Evolutionary conservation across 2,888 invertebrate genomes (phyloP), one percentile per base, ranked within the genome.

Genomic region (Tipula confusa): DNA sequence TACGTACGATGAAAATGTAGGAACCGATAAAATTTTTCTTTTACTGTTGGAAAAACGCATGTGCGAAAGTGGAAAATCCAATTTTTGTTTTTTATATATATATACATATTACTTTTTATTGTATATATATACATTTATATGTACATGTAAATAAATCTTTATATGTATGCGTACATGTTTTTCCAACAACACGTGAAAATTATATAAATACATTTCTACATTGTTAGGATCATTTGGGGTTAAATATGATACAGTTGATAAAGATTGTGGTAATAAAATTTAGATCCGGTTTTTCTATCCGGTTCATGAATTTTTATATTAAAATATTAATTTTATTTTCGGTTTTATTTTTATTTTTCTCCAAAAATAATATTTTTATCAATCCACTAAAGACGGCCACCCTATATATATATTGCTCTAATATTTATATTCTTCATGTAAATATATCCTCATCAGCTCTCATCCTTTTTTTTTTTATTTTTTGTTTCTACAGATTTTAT

Each of bases 281-380:
- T 64, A 15, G 80, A 80, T 80, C 80, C 80, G 80, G 80, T 31
- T 29, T 29, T 80, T 80, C 6, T 80, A 80, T 80, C 80, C 80
- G 80, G 80, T 80, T 80, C 80, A 80, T 80, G 80, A 80, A 80
- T 80, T 80, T 80, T 80, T 80, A 29, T 80, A 80, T 80, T 29
- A 80, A 80, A 80, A 80, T 80, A 29, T 31, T 80, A 29, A 64
- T 64, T 24, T 64, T 64, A 64, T 64, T 64, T 64, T 64, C 24
- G 24, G 11, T 64, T 43, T 64, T 64, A 24, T 48, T 48, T 24
- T 31, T 31, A 31, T 33, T 33, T 33, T 33, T n/a, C n/a, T 24
- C 24, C 24, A 64, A 64, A 9, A 64, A 43, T 9, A 43, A 64
- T 24, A 64, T 64, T 64, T 64, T 64, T 64, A 64, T 64, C 64